Evolutionary conservation across 2,888 invertebrate species (phyloP), one percentile per base, ranked within the genome.

Genomic region (Serripes groenlandicus): DNA sequence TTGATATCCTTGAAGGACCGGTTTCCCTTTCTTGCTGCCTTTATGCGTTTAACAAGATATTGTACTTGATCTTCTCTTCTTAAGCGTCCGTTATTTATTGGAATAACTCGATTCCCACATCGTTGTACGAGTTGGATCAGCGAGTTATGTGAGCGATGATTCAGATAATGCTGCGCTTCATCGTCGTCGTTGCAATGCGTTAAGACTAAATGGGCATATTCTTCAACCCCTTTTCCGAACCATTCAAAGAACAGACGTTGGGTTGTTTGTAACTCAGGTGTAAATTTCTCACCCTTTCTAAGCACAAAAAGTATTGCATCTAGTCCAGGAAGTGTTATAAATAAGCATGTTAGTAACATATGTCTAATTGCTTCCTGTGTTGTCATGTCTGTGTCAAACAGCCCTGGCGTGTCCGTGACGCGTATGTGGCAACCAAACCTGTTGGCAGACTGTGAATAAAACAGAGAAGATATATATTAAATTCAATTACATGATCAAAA

Each of bases 101-200:
- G 15, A 62, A 62, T 11, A 9, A 62, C 34, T 3, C 62, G 62
- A 62, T 62, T 34, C n/a, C 62, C 62, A 62, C 62, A 62, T 32
- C 11, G 28, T 5, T 21, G n/a, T 21, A 34, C 62, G 28, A 62
- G 62, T 5, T 34, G 11, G 15, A 21, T 23, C 28, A 62, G 28
- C 2, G 62, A 34, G 15, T 30, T 21, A 34, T 62, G 62, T 30
- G 62, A 21, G 1, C 28, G 11, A n/a, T n/a, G n/a, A 56, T 23
- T 23, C 15, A 56, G n/a, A 32, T 62, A 62, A 18, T 21, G 11
- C 21, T 7, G 30, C 4, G 62, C 62, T 32, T 62, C 34, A 21
- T 32, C 28, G n/a, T 2, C n/a, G 1, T 11, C 11, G n/a, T 62
- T 28, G 28, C 62, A 62, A 28, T 62, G 15, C 34, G 62, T 62